Conservation (phyloP, 1,140 invertebrate species). For the Panagrolaimus sp. region DNA sequence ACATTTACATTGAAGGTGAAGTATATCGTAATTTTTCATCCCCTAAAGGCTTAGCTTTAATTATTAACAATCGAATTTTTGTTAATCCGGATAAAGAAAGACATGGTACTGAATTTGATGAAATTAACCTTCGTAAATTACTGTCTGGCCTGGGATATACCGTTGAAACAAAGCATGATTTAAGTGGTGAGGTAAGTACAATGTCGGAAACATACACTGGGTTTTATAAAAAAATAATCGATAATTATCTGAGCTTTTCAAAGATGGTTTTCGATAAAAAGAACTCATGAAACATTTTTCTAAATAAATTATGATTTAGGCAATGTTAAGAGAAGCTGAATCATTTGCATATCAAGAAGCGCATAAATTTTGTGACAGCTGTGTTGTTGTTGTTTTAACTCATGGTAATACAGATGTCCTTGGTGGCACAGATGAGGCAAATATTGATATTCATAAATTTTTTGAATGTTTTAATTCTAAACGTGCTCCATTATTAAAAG, state of each 20-base stretch:
- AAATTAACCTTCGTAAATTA: constrained; percentile 23
- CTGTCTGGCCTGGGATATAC: constrained; percentile 24
- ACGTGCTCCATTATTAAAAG: constrained; percentile 65
- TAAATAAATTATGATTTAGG: too few relatives aligned
- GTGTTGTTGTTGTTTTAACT: constrained; percentile 52
- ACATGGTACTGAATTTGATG: constrained; percentile 28
- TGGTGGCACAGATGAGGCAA: constrained; percentile 51
- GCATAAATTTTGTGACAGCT: constrained; percentile 26
- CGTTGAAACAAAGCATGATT: too few relatives aligned
- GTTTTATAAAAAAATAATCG: too few relatives aligned
- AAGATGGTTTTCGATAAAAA: too few relatives aligned
- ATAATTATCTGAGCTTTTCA: too few relatives aligned
- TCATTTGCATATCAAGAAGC: constrained; percentile 24
- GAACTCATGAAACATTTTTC: too few relatives aligned
- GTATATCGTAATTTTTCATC: constrained; percentile 28
- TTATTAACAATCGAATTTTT: constrained; percentile 35
- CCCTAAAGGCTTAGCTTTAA: constrained; percentile 32
- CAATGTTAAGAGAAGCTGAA: constrained; percentile 29
- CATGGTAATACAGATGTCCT: constrained; percentile 55
- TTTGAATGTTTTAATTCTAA: constrained; percentile 64
- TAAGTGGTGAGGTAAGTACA: too few relatives aligned
- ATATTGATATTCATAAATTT: constrained; percentile 47
- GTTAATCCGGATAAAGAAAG: neutral
- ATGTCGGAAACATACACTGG: too few relatives aligned
- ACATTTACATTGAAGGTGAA: too few relatives aligned